These are phyloP conservation scores for Onychomys arenicola DNA, from an alignment of 2,797 vertebrate species.

Conservation along the genomic window DNA sequence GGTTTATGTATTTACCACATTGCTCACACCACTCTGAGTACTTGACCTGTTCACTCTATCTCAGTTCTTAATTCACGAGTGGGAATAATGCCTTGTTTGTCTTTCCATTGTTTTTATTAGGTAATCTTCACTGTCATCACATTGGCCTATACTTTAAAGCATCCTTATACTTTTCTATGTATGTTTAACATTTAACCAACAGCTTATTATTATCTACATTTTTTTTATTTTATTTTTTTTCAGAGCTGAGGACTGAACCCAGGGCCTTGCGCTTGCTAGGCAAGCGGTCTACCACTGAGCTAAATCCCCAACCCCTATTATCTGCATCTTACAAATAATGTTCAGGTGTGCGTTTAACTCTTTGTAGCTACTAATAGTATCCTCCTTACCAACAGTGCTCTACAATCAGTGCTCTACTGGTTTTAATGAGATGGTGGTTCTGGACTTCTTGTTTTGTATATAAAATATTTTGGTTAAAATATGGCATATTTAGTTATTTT, in stretches of 20 bases:
- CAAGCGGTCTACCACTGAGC: too few species aligned
- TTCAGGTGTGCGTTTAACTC: not conserved
- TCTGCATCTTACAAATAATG: not conserved
- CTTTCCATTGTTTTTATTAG: not conserved
- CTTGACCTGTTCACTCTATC: not conserved
- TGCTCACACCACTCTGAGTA: not conserved
- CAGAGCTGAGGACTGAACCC: too few species aligned
- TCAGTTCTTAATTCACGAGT: not conserved
- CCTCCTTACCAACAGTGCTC: not conserved
- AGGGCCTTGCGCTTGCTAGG: too few species aligned
- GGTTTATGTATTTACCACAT: not conserved
- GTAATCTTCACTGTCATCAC: not conserved
- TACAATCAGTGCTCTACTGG: not conserved
- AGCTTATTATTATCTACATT: not conserved
- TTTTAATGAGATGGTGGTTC: not conserved
- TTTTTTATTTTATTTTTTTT: too few species aligned
- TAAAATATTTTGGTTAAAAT: not conserved
- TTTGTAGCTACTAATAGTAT: not conserved
- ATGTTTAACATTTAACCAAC: not conserved
- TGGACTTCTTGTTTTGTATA: not conserved
- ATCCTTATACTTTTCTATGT: not conserved
- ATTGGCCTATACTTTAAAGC: not conserved
- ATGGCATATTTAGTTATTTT: constrained; percentile 10
- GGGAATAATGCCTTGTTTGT: not conserved
- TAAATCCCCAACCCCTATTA: too few species aligned